Base-by-base conservation (phyloP, 2,113 vertebrate genomes). In the Xenopus tropicalis region DNA sequence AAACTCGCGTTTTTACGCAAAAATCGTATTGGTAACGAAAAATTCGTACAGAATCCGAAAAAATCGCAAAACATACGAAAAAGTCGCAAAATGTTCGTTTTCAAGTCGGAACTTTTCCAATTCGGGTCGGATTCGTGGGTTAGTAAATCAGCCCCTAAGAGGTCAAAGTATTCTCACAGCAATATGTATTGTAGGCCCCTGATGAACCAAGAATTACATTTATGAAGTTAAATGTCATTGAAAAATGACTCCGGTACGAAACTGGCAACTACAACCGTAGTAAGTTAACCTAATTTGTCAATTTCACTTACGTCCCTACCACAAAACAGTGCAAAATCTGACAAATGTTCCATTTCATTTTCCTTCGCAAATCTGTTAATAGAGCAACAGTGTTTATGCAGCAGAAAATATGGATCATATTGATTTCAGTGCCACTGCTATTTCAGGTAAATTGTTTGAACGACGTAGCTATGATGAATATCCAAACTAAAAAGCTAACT, bases 391-490 rank as follows among this genome's bases (percentile, higher is more conserved):
- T 91, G 91, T 93, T 93, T 93, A 93, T 88, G 89, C 84, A 89
- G 93, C 92, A 93, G 85, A 93, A 96, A 91, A 17, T 82, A 83
- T 82, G 84, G 86, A 90, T 90, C 88, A 83, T 93, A 97, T 95
- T 77, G 94, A 96, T 95, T 93, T 87, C 68, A 22, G 82, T 90
- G 93, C 89, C 90, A 83, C 78, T 74, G 84, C 83, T 85, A 86
- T 91, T 93, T 87, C 90, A 90, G 92, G 93, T 93, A 93, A 94
- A 93, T 90, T 89, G 92, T 93, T 90, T 87, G 90, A 93, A 92
- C 74, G 83, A 89, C 86, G 89, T 80, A 87, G 87, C 88, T 82
- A 78, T 92, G 92, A 94, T 89, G 89, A 95, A 93, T 92, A 93
- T 91, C 87, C 92, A 57, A 63, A 68, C 73, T 84, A 89, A 90